Conservation (phyloP, 2,113 vertebrate genomes). For the Cryptoleucopteryx plumbea region DNA sequence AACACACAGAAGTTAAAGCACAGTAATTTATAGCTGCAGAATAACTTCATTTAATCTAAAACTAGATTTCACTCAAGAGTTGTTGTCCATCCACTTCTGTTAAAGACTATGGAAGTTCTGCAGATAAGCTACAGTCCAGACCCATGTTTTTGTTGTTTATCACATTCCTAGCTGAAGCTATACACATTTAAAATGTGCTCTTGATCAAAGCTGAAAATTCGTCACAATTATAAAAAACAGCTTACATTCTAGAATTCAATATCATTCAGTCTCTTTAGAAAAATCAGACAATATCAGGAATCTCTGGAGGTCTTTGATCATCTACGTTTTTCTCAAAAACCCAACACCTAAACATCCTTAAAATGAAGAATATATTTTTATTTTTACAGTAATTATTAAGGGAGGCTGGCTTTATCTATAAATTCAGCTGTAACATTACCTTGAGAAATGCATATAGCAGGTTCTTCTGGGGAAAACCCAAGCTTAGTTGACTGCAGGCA, state of each 20-base stretch:
- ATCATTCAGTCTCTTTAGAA: neutral
- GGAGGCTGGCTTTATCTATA: neutral
- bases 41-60: neutral
- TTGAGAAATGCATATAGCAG: neutral
- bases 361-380: neutral
- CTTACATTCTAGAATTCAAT: accelerated
- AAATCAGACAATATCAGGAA: neutral
- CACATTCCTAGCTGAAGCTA: neutral
- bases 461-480: neutral
- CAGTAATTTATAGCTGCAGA: neutral
- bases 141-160: neutral
- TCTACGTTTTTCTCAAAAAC: neutral
- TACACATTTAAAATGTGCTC: accelerated
- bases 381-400: neutral
- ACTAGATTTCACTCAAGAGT: neutral
- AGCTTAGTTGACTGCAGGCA: neutral
- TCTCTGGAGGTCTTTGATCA: neutral
- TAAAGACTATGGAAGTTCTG: neutral
- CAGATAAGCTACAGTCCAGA: neutral
- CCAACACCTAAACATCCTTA: neutral
- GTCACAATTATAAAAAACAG: neutral
- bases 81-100: neutral
- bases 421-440: neutral
- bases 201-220: neutral
- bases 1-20: neutral